phyloP scores from a whole-genome alignment of 2,797 vertebrate species.

The Sebastes baramenuke region DNA sequence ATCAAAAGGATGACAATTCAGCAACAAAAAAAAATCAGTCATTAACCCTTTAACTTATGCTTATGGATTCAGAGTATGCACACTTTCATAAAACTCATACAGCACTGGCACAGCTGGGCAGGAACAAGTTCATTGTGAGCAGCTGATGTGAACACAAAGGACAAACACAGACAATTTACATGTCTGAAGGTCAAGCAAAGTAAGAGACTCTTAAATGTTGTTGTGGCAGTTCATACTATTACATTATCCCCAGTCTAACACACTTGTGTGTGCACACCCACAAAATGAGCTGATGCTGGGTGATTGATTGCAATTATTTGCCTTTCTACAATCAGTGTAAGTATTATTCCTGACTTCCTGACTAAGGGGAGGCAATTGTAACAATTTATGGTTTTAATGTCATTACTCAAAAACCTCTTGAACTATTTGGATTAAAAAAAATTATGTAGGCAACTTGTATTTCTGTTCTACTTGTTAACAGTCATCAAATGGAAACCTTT shows the following conservation, averaged over 20 bases:
- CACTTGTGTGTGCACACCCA: neutral
- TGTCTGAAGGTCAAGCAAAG: neutral
- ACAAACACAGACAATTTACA: neutral
- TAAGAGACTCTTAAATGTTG: neutral
- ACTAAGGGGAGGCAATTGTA: neutral
- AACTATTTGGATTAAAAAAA: too few species aligned
- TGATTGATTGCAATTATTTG: slow-evolving; percentile 7
- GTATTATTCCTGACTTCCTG: neutral
- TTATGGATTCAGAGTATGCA: neutral
- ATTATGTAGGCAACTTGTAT: too few species aligned
- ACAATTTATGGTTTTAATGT: too few species aligned
- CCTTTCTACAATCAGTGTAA: neutral
- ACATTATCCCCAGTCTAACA: neutral
- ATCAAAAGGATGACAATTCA: slow-evolving; percentile 17
- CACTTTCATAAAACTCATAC: slow-evolving; percentile 18
- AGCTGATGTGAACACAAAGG: slow-evolving; percentile 6
- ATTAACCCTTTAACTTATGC: slow-evolving; percentile 7
- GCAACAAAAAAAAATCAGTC: slow-evolving; percentile 13
- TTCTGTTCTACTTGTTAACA: too few species aligned
- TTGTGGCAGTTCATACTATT: neutral
- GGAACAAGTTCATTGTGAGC: slow-evolving; percentile 8
- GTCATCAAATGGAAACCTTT: too few species aligned
- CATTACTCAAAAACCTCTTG: too few species aligned
- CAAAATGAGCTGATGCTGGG: neutral
- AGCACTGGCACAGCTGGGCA: slow-evolving; percentile 3